phyloP scores from a whole-genome alignment of 2,888 invertebrate species.

The Ernsta delagoae region DNA sequence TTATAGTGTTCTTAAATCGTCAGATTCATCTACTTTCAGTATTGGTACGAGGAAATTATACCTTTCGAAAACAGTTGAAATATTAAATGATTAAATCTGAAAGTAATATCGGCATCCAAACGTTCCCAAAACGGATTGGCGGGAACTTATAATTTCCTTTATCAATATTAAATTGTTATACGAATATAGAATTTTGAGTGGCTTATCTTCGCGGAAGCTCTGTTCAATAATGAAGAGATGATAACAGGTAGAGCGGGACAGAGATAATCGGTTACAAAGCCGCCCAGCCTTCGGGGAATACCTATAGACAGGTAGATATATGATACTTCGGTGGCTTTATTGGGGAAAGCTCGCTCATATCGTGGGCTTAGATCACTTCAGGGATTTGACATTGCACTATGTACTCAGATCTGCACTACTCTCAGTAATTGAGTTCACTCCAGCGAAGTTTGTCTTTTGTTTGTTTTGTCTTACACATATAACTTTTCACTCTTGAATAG shows the following conservation, averaged over 20 bases:
- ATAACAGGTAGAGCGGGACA: conserved; percentile 18
- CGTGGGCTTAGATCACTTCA: neutral
- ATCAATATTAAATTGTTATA: conserved; percentile 9
- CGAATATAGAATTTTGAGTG: conserved; percentile 23
- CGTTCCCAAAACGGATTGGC: neutral
- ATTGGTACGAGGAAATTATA: neutral
- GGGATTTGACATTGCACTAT: neutral
- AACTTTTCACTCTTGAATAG: neutral
- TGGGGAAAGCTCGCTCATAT: neutral
- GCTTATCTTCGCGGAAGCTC: conserved; percentile 26
- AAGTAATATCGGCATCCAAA: neutral
- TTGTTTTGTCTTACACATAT: neutral
- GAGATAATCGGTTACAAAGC: conserved; percentile 15
- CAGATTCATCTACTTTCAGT: too few species aligned
- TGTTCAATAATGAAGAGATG: conserved; percentile 23
- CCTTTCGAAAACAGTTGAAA: too few species aligned
- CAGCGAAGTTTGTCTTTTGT: neutral
- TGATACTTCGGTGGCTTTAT: too few species aligned
- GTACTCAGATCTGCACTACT: neutral
- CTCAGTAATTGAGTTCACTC: neutral
- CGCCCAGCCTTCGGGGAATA: neutral
- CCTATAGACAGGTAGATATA: too few species aligned
- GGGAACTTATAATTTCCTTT: neutral
- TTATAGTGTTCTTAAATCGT: too few species aligned
- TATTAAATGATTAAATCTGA: too few species aligned